These are phyloP conservation scores for Adineta ricciae DNA, from an alignment of 2,888 invertebrate genomes.

Conservation along the genomic window DNA sequence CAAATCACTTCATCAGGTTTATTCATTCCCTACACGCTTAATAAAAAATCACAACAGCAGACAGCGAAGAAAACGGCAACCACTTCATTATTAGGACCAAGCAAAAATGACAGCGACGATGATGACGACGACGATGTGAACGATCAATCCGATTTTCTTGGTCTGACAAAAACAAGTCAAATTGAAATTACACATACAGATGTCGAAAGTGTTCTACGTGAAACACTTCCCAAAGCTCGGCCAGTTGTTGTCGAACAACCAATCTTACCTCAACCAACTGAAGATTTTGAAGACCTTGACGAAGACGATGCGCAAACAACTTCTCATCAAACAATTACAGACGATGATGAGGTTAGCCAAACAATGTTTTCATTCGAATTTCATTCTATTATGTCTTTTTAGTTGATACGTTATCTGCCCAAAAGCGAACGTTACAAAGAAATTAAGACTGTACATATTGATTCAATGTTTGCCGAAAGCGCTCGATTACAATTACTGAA, in stretches of 20 bases:
- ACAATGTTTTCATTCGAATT: background rate
- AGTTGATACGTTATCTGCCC: background rate
- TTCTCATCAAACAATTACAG: background rate
- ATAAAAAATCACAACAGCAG: background rate
- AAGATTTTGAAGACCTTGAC: background rate
- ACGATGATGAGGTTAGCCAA: background rate
- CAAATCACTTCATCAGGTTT: background rate
- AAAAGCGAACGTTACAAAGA: background rate
- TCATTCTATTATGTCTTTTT: background rate
- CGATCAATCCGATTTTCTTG: background rate
- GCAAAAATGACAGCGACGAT: background rate
- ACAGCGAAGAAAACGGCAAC: background rate
- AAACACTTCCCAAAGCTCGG: background rate
- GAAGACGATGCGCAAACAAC: background rate
- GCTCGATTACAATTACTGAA: background rate
- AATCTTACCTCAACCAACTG: background rate
- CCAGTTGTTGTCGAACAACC: background rate
- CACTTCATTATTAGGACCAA: background rate
- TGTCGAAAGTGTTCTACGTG: constrained; percentile 7
- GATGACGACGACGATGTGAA: background rate
- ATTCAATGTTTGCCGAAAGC: background rate
- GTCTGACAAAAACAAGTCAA: background rate
- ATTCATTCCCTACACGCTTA: constrained; percentile 7
- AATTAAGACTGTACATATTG: background rate
- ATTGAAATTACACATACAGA: background rate